Evolutionary conservation across 2,113 vertebrate species (phyloP), one percentile per base, ranked within the genome.

Genomic region (Paracyprichromis sp.): DNA sequence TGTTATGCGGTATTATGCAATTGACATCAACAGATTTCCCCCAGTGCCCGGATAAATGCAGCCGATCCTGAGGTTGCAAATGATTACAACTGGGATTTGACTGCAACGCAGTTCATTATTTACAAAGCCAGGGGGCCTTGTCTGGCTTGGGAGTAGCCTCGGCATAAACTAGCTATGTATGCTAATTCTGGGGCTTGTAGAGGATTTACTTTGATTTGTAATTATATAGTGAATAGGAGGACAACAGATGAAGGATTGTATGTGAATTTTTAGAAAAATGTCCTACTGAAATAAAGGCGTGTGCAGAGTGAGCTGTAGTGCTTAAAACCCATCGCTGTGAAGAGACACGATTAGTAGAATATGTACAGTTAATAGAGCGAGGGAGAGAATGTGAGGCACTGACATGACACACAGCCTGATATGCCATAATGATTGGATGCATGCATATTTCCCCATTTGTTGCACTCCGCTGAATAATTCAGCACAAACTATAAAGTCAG

Each of bases 41-140:
- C 11, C 9, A n/a, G 47, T 52, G 38, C 50, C 71, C 5, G 79
- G 40, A 73, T 81, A 92, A 86, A 89, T 84, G 73, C 63, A 71
- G 31, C 13, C 29, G 14, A 92, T 89, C 86, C 78, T 47, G 43
- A 83, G 80, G 87, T 84, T 36, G 66, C 36, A 76, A 83, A 88
- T 90, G 19, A 93, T 94, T 93, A 88, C 92, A 88, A 53, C 66
- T 84, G 88, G 86, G 91, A 92, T 89, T 93, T 89, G 34, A 83
- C 82, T 88, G 59, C 80, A 90, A 53, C 83, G 59, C 63, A 47
- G 80, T 88, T 94, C 73, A 92, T 94, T 92, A 94, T 90, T 87
- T 66, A 82, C 82, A 69, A 89, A 86, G 83, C 84, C 89, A 83
- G 45, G 78, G 89, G 73, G 61, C 34, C 40, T 29, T 17, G 38